Percentiles rank a stretch among this genome's conserved stretches.
These are phyloP conservation scores for Drosophila ochracea DNA, from an alignment of 2,888 invertebrate genomes.

Conservation along the genomic window DNA sequence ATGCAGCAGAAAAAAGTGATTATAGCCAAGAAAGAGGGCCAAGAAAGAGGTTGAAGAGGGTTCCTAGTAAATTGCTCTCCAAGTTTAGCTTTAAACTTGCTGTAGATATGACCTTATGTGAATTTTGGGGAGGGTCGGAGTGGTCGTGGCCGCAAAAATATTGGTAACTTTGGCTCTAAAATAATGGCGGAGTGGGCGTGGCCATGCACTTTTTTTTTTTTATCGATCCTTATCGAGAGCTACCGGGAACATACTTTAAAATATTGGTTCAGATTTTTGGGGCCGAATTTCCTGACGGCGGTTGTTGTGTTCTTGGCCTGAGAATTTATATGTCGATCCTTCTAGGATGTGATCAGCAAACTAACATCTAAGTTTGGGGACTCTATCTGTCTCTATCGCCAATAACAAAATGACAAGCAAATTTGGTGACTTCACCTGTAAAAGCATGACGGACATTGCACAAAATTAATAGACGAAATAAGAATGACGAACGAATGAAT, in stretches of 20 bases:
- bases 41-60: not conserved
- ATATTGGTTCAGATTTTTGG: too few species aligned
- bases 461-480: too few species aligned
- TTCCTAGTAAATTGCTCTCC: not conserved
- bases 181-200: not conserved
- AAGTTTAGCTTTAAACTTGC: not conserved
- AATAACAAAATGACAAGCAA: too few species aligned
- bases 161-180: not conserved
- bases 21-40: too few species aligned
- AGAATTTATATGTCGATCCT: not conserved
- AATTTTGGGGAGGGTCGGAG: not conserved
- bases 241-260: too few species aligned
- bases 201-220: too few species aligned
- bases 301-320: not conserved
- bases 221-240: too few species aligned
- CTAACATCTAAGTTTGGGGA: not conserved
- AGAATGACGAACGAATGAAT: too few species aligned
- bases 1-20: not conserved
- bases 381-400: not conserved
- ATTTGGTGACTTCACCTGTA: too few species aligned
- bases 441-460: too few species aligned
- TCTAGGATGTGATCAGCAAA: not conserved
- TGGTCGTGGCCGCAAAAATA: too few species aligned
- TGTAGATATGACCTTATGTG: not conserved
- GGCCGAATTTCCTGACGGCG: too few species aligned